These are phyloP conservation scores for Pseudotriccus pelzelni DNA, from an alignment of 2,797 vertebrate species.

Conservation along the genomic window DNA sequence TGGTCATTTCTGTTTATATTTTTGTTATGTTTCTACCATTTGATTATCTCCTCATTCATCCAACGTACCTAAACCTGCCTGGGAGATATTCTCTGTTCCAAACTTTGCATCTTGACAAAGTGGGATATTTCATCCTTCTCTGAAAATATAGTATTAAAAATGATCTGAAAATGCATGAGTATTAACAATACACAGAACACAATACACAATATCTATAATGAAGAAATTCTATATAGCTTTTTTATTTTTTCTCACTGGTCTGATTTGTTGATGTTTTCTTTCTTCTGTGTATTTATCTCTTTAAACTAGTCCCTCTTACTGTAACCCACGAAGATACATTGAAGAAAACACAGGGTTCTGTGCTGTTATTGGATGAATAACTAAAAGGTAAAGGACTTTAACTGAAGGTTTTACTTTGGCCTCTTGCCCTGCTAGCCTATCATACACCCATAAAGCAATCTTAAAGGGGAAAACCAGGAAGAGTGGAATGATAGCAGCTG, in stretches of 20 bases:
- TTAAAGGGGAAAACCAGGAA: background rate
- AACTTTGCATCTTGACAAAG: background rate
- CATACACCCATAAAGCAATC: background rate
- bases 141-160: background rate
- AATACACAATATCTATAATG: background rate
- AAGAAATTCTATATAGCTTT: background rate
- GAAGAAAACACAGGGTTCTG: background rate
- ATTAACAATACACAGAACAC: background rate
- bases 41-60: constrained; percentile 19
- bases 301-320: background rate
- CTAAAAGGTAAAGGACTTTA: background rate
- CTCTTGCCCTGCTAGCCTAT: background rate
- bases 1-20: constrained; percentile 3
- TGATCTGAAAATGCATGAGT: background rate
- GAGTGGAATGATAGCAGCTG: background rate
- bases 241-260: background rate
- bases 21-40: background rate
- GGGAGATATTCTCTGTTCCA: background rate
- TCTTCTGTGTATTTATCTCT: background rate
- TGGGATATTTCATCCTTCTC: background rate
- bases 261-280: background rate
- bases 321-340: background rate
- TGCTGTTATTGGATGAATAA: background rate
- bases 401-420: background rate
- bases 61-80: background rate